Percentiles rank a stretch among this genome's conserved stretches.
Evolutionary conservation across 2,888 invertebrate species (phyloP).

Genomic region (Anticlea derivata): DNA sequence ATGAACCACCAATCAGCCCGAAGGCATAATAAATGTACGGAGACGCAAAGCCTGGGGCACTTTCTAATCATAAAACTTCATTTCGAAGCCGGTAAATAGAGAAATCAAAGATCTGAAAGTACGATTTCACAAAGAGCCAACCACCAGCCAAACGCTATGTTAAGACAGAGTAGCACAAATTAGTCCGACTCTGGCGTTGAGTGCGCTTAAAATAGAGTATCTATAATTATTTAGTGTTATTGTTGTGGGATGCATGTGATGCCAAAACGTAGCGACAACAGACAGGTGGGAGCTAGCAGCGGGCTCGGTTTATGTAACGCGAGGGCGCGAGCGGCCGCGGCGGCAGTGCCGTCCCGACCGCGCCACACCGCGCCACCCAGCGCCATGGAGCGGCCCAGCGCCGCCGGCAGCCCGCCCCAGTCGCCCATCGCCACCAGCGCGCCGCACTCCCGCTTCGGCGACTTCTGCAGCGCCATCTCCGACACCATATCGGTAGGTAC

Average conservation of each 20-base stretch:
- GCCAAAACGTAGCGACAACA: slow-evolving; percentile 77
- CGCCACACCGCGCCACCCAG: slow-evolving; percentile 55
- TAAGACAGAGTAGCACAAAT: slow-evolving; percentile 59
- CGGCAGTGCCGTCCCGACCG: slow-evolving; percentile 74
- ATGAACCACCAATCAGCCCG: background rate
- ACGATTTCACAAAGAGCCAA: background rate
- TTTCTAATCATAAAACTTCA: slow-evolving; percentile 4
- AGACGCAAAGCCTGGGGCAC: background rate
- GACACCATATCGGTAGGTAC: slow-evolving; percentile 80
- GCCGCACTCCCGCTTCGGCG: slow-evolving; percentile 70
- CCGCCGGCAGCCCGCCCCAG: slow-evolving; percentile 57
- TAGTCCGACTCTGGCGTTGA: slow-evolving; percentile 56
- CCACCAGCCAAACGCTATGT: slow-evolving; percentile 38
- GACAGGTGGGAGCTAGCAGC: slow-evolving; percentile 77
- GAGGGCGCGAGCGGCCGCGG: slow-evolving; percentile 55
- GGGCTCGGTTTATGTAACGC: slow-evolving; percentile 71
- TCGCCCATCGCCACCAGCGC: slow-evolving; percentile 42
- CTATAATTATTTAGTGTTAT: slow-evolving; percentile 81
- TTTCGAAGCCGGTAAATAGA: slow-evolving; percentile 8
- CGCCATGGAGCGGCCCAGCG: slow-evolving; percentile 69
- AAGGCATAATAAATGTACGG: background rate
- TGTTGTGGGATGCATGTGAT: slow-evolving; percentile 74
- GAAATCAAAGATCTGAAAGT: slow-evolving; percentile 11
- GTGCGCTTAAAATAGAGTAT: slow-evolving; percentile 67
- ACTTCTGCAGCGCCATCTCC: slow-evolving; percentile 80